Evolutionary conservation across 64 coral and sea anemone species (phyloP).

Genomic region (Actinia tenebrosa): DNA sequence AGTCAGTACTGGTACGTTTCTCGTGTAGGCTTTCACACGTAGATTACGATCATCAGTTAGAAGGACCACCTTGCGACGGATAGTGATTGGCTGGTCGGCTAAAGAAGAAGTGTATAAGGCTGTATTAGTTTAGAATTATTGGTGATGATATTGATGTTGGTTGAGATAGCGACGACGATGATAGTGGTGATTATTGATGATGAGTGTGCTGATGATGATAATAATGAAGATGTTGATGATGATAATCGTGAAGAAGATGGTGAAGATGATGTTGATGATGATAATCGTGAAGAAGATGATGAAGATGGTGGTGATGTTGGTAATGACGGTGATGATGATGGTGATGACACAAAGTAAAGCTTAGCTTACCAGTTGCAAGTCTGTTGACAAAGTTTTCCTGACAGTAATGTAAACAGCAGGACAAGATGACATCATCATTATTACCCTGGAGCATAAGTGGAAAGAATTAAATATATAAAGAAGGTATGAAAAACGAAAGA

Average conservation of each 20-base stretch:
- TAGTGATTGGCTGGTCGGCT: slow-evolving; percentile 91
- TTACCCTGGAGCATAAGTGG: slow-evolving; percentile 53
- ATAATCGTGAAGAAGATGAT: too few species aligned
- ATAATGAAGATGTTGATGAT: too few species aligned
- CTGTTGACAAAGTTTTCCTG: slow-evolving; percentile 94
- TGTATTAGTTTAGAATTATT: too few species aligned
- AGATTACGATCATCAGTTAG: slow-evolving; percentile 95
- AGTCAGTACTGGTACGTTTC: slow-evolving; percentile 87
- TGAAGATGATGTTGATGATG: too few species aligned
- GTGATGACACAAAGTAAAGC: too few species aligned
- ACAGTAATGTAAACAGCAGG: slow-evolving; percentile 90
- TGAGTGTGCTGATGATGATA: too few species aligned
- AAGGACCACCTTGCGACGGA: slow-evolving; percentile 89
- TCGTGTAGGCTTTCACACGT: slow-evolving; percentile 85
- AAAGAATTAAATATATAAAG: not conserved
- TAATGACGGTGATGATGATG: too few species aligned
- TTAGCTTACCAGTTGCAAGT: slow-evolving; percentile 63
- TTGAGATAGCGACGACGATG: too few species aligned
- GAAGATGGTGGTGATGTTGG: too few species aligned
- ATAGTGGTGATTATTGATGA: too few species aligned
- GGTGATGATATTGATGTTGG: too few species aligned
- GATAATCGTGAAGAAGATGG: too few species aligned
- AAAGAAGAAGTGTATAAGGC: not conserved
- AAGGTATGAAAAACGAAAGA: not conserved
- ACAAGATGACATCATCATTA: slow-evolving; percentile 95